Evolutionary conservation across 2,797 vertebrate genomes (phyloP).

Genomic region (Enteromius fasciolatus): DNA sequence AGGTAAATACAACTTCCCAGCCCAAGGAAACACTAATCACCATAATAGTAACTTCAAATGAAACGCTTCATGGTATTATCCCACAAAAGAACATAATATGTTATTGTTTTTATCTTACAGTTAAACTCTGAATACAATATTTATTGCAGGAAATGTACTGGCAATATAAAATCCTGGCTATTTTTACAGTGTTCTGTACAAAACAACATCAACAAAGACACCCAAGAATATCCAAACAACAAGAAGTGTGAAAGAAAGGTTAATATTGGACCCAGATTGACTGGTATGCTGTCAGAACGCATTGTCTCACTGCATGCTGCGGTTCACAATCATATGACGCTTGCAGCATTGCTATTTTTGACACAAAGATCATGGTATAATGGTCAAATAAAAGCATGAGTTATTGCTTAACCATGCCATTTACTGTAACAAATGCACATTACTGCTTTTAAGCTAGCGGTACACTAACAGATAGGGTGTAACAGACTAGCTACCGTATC

Average conservation of each 20-base stretch:
- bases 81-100: slow-evolving; percentile 2
- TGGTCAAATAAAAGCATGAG: not conserved
- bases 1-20: slow-evolving; percentile 16
- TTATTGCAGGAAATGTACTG: not conserved
- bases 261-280: not conserved
- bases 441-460: not conserved
- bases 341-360: slow-evolving; percentile 25
- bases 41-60: slow-evolving; percentile 3
- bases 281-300: not conserved
- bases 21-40: not conserved
- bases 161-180: not conserved
- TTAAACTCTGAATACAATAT: not conserved
- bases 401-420: not conserved
- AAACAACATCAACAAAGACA: not conserved
- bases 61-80: not conserved
- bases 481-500: not conserved
- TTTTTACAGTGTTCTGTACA: not conserved
- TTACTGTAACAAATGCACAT: slow-evolving; percentile 20
- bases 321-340: not conserved
- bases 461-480: not conserved
- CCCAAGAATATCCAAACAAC: not conserved
- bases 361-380: slow-evolving; percentile 11
- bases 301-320: not conserved
- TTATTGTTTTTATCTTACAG: not conserved
- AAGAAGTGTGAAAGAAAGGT: not conserved